Conservation (phyloP, 2,797 vertebrate genomes). For the Otus scops region DNA sequence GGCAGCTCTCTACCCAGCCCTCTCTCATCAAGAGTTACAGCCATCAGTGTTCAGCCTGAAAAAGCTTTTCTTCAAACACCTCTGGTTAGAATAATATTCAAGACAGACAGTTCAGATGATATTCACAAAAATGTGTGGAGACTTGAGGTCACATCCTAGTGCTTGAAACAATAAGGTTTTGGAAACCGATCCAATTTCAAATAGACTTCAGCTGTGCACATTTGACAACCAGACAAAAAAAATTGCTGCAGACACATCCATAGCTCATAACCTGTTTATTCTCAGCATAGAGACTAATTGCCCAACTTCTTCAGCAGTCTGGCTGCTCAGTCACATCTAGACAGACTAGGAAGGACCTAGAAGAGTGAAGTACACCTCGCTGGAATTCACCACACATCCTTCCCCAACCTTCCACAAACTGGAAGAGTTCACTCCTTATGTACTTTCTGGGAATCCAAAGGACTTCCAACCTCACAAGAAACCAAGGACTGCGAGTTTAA, state of each 20-base stretch:
- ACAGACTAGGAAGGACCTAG: fast-evolving
- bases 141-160: neutral
- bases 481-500: neutral
- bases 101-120: neutral
- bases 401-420: neutral
- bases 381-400: neutral
- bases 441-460: neutral
- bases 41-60: neutral
- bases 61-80: neutral
- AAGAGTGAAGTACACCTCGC: neutral
- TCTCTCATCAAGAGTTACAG: neutral
- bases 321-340: neutral
- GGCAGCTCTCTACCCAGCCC: neutral
- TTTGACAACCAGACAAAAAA: neutral
- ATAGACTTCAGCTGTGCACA: neutral
- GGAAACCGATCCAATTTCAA: neutral
- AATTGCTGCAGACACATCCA: neutral
- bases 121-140: neutral
- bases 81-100: neutral
- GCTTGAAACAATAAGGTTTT: neutral
- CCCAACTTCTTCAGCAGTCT: neutral
- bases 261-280: neutral
- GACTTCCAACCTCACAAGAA: neutral
- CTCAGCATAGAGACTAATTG: neutral
- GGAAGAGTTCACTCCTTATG: neutral